These are phyloP conservation scores for Catharus ustulatus DNA, from an alignment of 2,797 vertebrate species.

Conservation along the genomic window DNA sequence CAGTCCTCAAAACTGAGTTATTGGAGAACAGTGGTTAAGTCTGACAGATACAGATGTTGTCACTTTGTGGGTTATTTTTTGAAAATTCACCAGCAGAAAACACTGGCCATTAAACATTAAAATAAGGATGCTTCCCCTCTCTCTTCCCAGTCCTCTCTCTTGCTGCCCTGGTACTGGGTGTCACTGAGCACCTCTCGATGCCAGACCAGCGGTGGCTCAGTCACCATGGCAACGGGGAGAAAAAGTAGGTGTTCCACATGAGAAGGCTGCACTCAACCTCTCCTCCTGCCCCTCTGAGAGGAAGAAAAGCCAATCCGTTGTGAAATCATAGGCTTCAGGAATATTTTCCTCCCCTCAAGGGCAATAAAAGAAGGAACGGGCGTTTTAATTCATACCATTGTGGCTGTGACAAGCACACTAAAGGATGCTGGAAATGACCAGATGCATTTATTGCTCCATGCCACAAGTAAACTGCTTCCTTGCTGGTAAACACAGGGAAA, in stretches of 20 bases:
- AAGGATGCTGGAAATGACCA: background rate
- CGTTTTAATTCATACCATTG: background rate
- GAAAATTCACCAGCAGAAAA: slow-evolving; percentile 36
- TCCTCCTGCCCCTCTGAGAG: background rate
- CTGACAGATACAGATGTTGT: background rate
- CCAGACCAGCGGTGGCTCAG: background rate
- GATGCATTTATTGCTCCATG: background rate
- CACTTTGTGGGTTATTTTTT: background rate
- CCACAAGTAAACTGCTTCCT: background rate
- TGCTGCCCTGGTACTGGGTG: background rate
- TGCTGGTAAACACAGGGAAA: background rate
- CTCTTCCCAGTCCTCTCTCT: background rate
- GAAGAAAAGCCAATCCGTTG: slow-evolving; percentile 2
- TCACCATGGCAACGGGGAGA: slow-evolving; percentile 21
- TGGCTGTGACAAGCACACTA: background rate
- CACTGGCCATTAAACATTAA: background rate
- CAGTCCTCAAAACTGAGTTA: background rate
- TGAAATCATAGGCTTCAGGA: background rate
- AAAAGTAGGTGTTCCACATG: slow-evolving; percentile 37
- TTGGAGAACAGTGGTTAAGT: background rate
- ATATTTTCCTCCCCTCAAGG: slow-evolving; percentile 5
- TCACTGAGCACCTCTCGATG: background rate
- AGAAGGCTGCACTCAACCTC: slow-evolving; percentile 10
- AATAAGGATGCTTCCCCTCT: background rate
- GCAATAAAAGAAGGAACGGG: background rate